phyloP scores from a whole-genome alignment of 2,797 vertebrate species.

The Eulemur albifrons region DNA sequence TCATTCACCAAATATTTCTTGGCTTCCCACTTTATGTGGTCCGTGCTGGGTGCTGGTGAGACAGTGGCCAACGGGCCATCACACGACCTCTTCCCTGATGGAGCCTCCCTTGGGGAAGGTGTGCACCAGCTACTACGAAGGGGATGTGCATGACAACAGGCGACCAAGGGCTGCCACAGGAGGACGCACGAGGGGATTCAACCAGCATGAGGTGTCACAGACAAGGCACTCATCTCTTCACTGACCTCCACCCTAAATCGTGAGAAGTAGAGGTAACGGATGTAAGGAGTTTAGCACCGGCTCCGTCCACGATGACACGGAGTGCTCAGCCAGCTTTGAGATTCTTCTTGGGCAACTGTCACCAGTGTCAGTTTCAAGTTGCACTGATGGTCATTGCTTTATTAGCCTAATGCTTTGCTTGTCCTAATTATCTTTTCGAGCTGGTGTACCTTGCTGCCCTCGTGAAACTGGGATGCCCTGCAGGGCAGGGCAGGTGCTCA shows the following conservation, averaged over 20 bases:
- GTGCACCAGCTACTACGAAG: rapidly evolving
- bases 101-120: background rate
- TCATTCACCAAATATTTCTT: background rate
- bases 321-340: background rate
- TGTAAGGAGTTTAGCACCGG: rapidly evolving
- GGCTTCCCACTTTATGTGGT: background rate
- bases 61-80: background rate
- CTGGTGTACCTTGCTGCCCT: background rate
- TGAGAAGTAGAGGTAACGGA: background rate
- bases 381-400: background rate
- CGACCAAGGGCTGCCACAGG: rapidly evolving
- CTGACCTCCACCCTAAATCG: background rate
- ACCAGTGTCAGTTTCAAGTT: background rate
- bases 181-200: background rate
- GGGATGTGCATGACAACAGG: background rate
- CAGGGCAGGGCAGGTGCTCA: no score
- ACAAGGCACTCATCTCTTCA: background rate
- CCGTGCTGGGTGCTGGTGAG: background rate
- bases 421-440: background rate
- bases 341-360: background rate
- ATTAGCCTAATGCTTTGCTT: background rate
- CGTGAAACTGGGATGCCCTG: background rate
- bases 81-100: background rate
- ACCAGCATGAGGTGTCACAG: background rate
- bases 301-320: background rate